These are phyloP conservation scores for Drosophila vallismaia DNA, from an alignment of 2,888 invertebrate species.

Conservation along the genomic window DNA sequence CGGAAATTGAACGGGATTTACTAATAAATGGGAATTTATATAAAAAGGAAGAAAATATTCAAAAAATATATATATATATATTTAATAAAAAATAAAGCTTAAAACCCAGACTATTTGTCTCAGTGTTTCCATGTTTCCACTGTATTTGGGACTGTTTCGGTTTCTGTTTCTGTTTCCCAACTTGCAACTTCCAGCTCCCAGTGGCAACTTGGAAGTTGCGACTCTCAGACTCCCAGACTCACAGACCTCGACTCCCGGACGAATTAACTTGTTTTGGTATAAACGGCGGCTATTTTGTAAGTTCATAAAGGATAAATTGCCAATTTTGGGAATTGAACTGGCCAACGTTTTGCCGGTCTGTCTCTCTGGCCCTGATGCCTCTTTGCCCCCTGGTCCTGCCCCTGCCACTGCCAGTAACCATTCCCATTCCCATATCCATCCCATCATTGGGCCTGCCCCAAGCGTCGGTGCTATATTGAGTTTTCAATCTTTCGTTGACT, in stretches of 20 bases:
- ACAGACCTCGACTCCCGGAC: conserved; percentile 49
- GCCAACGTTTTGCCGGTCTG: conserved; percentile 78
- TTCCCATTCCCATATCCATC: conserved; percentile 46
- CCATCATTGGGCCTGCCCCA: conserved; percentile 40
- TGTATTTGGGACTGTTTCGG: conserved; percentile 17
- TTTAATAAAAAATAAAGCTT: background rate
- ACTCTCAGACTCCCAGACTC: conserved; percentile 8
- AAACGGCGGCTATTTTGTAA: conserved; percentile 82
- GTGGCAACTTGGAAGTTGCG: conserved; percentile 31
- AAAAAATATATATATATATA: background rate
- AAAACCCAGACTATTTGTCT: background rate
- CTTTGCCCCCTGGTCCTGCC: background rate
- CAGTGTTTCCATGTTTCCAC: background rate
- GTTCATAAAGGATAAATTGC: conserved; percentile 82
- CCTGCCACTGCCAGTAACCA: conserved; percentile 1
- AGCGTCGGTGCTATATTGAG: conserved; percentile 79
- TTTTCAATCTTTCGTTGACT: conserved; percentile 81
- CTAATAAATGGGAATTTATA: no score
- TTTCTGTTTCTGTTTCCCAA: conserved; percentile 37
- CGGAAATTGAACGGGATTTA: no score
- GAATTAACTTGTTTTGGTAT: conserved; percentile 82
- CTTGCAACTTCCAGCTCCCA: conserved; percentile 39
- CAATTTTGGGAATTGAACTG: conserved; percentile 81
- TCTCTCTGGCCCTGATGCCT: conserved; percentile 26
- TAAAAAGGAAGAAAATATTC: background rate